A percentile compares a stretch with the other conserved stretches of the same genome.
Evolutionary conservation across 2,113 vertebrate genomes (phyloP).

Genomic region (Mastomys coucha): DNA sequence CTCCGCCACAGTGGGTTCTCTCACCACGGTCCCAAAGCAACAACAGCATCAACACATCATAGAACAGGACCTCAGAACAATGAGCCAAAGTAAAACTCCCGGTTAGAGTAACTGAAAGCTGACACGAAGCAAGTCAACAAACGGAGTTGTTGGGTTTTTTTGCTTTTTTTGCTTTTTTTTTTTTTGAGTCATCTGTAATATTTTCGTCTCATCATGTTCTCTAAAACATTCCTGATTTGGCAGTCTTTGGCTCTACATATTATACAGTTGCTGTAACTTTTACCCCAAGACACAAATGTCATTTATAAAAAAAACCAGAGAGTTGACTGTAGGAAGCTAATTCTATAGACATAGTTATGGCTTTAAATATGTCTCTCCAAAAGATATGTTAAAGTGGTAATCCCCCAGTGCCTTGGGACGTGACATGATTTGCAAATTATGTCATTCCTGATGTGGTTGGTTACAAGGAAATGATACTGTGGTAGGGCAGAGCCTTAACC

Average conservation of each 20-base stretch:
- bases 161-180: not conserved
- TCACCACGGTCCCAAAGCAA: not conserved
- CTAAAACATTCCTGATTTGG: not conserved
- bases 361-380: not conserved
- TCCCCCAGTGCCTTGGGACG: not conserved
- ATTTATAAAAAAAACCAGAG: not conserved
- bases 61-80: not conserved
- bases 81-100: not conserved
- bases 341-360: not conserved
- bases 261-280: not conserved
- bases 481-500: not conserved
- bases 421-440: not conserved
- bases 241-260: not conserved
- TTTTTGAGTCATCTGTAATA: not conserved
- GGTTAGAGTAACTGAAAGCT: not conserved
- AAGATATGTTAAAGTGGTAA: not conserved
- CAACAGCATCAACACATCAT: not conserved
- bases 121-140: not conserved
- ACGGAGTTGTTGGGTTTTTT: no score
- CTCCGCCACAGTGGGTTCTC: not conserved
- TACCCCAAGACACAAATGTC: slow-evolving; percentile 5
- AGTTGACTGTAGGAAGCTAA: not conserved
- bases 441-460: not conserved
- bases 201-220: not conserved
- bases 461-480: not conserved